Conservation (phyloP, 1,140 invertebrate genomes). For the Caenorhabditis latens region DNA sequence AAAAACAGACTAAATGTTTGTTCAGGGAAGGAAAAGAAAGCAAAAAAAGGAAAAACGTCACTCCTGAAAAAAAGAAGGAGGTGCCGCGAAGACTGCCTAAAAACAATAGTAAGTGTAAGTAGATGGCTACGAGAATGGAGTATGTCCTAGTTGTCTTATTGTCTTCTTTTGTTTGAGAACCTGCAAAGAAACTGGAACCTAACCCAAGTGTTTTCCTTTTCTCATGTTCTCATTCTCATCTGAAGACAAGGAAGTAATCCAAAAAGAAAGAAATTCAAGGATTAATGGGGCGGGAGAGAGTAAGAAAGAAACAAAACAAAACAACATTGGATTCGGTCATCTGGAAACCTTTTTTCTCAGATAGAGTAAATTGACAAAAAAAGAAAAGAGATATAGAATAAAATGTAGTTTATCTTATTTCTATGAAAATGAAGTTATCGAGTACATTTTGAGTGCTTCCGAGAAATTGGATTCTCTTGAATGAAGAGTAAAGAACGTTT, state of each 20-base stretch:
- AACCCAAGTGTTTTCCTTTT: not conserved
- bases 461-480: not conserved
- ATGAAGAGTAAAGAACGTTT: constrained; percentile 29
- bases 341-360: not conserved
- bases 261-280: constrained; percentile 11
- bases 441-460: not conserved
- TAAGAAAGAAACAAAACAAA: not conserved
- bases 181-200: not conserved
- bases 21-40: constrained; percentile 24
- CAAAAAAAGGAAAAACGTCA: constrained; percentile 12
- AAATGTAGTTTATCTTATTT: not conserved
- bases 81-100: not conserved
- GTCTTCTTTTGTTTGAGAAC: not conserved
- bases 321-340: constrained; percentile 9
- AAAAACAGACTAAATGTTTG: constrained; percentile 24
- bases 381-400: not conserved
- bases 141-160: not conserved
- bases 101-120: constrained; percentile 38
- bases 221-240: not conserved
- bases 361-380: not conserved
- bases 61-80: constrained; percentile 5
- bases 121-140: constrained; percentile 11
- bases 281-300: constrained; percentile 7
- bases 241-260: constrained; percentile 13
- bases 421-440: constrained; percentile 1